Conservation (phyloP, 2,888 invertebrate genomes). For the Epiblema foenella region DNA sequence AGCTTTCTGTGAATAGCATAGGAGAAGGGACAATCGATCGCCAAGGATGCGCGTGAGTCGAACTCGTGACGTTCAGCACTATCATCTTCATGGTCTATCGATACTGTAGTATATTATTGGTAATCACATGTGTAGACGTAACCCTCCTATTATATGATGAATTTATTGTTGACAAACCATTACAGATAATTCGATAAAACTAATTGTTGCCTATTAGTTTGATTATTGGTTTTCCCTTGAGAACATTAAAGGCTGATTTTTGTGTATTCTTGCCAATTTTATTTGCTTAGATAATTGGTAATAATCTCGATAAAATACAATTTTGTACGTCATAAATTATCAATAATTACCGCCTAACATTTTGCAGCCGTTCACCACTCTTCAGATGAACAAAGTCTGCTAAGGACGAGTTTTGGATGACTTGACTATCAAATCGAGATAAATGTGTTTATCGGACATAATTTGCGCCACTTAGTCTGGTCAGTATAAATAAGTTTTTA, state of each 20-base stretch:
- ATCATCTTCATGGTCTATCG: slow-evolving; percentile 59
- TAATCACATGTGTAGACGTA: slow-evolving; percentile 19
- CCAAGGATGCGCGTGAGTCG: slow-evolving; percentile 77
- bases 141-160: slow-evolving; percentile 19
- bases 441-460: too few relatives aligned
- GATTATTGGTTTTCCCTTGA: slow-evolving; percentile 26
- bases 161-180: slow-evolving; percentile 20
- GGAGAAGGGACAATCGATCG: slow-evolving; percentile 72
- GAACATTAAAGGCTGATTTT: slow-evolving; percentile 8
- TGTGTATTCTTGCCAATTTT: not conserved
- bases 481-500: too few relatives aligned
- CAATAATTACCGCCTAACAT: not conserved
- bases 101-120: slow-evolving; percentile 25
- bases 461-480: too few relatives aligned
- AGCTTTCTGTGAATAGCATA: not conserved
- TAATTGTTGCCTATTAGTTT: slow-evolving; percentile 34
- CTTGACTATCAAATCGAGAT: too few relatives aligned
- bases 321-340: too few relatives aligned
- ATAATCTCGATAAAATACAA: not conserved
- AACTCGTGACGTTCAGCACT: slow-evolving; percentile 64
- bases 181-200: slow-evolving; percentile 20
- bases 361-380: too few relatives aligned
- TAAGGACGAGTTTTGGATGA: too few relatives aligned
- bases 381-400: too few relatives aligned
- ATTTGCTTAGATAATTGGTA: not conserved